Conservation (phyloP, 2,113 vertebrate genomes). For the Epinephelus lanceolatus region DNA sequence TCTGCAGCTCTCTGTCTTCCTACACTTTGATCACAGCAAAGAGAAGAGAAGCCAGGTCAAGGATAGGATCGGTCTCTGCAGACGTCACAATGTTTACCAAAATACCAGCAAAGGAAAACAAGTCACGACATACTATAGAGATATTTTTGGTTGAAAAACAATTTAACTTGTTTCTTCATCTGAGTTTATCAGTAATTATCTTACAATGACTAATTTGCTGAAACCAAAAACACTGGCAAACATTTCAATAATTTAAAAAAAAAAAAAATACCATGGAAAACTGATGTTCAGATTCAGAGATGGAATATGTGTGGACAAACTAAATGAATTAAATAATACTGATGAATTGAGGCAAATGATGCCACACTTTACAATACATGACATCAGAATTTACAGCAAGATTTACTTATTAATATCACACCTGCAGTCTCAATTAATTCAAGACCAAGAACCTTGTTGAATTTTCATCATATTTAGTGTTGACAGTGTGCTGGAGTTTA, state of each 20-base stretch:
- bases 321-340: no score
- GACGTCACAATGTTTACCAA: neutral
- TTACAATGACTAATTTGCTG: neutral
- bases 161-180: neutral
- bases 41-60: constrained; percentile 10
- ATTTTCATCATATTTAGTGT: no score
- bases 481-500: no score
- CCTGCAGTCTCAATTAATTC: no score
- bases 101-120: neutral
- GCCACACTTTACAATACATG: no score
- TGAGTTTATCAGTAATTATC: neutral
- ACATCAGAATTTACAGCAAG: no score
- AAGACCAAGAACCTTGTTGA: no score
- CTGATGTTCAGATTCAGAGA: no score
- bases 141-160: neutral
- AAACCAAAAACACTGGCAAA: neutral
- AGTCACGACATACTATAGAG: neutral
- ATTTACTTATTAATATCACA: no score
- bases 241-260: neutral
- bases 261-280: no score
- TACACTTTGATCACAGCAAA: constrained; percentile 51
- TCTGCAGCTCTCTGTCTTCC: constrained; percentile 19
- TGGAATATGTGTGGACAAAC: no score
- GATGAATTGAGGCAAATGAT: no score
- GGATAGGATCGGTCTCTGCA: constrained; percentile 13